phyloP scores from a whole-genome alignment of 2,797 vertebrate genomes.

The Antrozous pallidus region DNA sequence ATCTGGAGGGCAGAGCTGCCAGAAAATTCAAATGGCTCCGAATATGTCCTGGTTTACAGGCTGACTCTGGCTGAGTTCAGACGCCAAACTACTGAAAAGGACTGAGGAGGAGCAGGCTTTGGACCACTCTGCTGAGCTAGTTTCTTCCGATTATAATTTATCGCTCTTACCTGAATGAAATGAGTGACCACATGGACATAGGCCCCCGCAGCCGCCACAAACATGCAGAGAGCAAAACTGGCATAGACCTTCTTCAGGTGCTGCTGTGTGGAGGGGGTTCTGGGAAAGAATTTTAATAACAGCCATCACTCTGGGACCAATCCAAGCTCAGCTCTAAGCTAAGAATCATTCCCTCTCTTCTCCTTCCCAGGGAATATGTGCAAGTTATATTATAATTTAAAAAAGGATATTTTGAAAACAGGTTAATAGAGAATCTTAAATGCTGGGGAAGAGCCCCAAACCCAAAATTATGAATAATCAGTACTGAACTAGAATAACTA shows the following conservation, averaged over 20 bases:
- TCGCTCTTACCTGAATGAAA: conserved; percentile 89
- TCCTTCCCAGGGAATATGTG: background rate
- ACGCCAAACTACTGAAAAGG: background rate
- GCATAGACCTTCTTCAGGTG: conserved; percentile 97
- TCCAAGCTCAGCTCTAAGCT: background rate
- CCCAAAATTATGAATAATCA: background rate
- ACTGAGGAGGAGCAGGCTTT: background rate
- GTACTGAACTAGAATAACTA: background rate
- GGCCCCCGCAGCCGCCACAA: conserved; percentile 90
- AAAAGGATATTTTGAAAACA: background rate
- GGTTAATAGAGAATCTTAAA: conserved; percentile 29
- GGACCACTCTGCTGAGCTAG: background rate
- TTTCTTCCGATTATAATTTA: background rate
- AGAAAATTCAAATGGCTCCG: conserved; percentile 28
- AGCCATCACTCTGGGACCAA: background rate
- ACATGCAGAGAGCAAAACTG: conserved; percentile 93
- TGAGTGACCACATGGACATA: conserved; percentile 92
- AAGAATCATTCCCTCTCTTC: background rate
- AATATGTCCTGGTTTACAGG: background rate
- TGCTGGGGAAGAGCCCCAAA: background rate
- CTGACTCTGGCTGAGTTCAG: background rate
- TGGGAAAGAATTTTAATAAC: conserved; percentile 53
- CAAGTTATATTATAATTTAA: background rate
- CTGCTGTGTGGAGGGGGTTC: conserved; percentile 93
- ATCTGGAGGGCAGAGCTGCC: background rate